phyloP scores from a whole-genome alignment of 2,888 invertebrate genomes.

The Drosophila paranaensis region DNA sequence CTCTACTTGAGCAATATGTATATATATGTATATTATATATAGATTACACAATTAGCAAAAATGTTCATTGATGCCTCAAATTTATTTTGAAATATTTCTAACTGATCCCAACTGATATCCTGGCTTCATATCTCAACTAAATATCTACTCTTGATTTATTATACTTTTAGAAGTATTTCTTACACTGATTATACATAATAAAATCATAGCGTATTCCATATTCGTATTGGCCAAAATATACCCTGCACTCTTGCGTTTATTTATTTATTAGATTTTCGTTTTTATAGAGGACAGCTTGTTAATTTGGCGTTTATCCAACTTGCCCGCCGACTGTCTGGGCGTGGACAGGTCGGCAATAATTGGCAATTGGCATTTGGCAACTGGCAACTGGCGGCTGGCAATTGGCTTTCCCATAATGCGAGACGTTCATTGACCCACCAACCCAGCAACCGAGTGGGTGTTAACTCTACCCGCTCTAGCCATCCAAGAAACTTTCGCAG shows the following conservation, averaged over 20 bases:
- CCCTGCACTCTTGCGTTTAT: neutral
- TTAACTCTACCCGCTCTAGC: slow-evolving; percentile 6
- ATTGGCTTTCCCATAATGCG: slow-evolving; percentile 54
- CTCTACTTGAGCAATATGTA: too few relatives aligned
- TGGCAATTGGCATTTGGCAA: slow-evolving; percentile 53
- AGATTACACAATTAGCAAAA: too few relatives aligned
- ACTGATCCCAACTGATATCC: too few relatives aligned
- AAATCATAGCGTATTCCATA: neutral
- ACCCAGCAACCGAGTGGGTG: slow-evolving; percentile 39
- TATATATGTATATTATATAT: too few relatives aligned
- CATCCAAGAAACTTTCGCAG: slow-evolving; percentile 36
- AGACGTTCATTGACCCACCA: slow-evolving; percentile 66
- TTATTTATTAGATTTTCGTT: slow-evolving; percentile 20
- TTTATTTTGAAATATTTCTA: too few relatives aligned
- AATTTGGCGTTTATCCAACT: slow-evolving; percentile 54
- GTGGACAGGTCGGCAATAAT: slow-evolving; percentile 58
- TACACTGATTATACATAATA: too few relatives aligned
- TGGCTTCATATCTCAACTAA: too few relatives aligned
- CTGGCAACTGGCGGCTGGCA: slow-evolving; percentile 54
- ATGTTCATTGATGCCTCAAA: too few relatives aligned
- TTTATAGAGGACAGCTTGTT: slow-evolving; percentile 51
- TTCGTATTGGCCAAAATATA: fast-evolving
- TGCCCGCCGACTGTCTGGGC: slow-evolving; percentile 30
- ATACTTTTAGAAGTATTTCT: too few relatives aligned
- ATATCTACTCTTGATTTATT: too few relatives aligned